A percentile compares a stretch with the other conserved stretches of the same genome.
These are phyloP conservation scores for Spilogale gracilis DNA, from an alignment of 2,113 vertebrate species.

Conservation along the genomic window DNA sequence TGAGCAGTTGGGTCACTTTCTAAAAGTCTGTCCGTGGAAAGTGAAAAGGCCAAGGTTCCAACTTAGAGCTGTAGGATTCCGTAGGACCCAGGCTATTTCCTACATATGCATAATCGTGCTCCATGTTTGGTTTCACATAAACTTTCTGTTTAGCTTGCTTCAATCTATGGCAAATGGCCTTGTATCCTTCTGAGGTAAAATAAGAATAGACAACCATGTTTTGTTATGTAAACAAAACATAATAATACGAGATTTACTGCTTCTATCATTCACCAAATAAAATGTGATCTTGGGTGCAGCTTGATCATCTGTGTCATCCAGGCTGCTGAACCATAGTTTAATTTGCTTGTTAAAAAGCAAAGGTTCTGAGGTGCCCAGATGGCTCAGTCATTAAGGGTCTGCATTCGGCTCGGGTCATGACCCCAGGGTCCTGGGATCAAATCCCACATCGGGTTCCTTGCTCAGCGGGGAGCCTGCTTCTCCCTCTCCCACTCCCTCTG, in stretches of 20 bases:
- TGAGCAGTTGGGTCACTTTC: background rate
- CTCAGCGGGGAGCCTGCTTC: no score
- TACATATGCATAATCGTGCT: background rate
- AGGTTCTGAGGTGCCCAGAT: background rate
- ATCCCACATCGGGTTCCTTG: no score
- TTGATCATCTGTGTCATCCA: background rate
- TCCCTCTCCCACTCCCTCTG: no score
- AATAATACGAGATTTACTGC: background rate
- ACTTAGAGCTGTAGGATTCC: accelerated
- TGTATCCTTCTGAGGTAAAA: background rate
- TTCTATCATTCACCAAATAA: background rate
- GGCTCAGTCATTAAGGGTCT: no score
- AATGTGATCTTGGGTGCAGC: background rate
- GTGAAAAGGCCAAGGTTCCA: background rate
- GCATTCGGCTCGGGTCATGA: no score
- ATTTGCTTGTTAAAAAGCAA: background rate
- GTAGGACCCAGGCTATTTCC: background rate
- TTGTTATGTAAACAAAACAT: background rate
- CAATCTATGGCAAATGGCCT: background rate
- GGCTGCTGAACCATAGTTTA: background rate
- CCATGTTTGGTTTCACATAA: background rate
- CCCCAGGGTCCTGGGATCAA: no score
- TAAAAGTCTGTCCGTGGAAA: background rate
- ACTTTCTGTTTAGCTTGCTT: background rate
- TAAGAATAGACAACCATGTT: background rate